A percentile compares a stretch with the other conserved stretches of the same genome.
Evolutionary conservation across 1,140 invertebrate species (phyloP).

Genomic region (Drosophila azteca): DNA sequence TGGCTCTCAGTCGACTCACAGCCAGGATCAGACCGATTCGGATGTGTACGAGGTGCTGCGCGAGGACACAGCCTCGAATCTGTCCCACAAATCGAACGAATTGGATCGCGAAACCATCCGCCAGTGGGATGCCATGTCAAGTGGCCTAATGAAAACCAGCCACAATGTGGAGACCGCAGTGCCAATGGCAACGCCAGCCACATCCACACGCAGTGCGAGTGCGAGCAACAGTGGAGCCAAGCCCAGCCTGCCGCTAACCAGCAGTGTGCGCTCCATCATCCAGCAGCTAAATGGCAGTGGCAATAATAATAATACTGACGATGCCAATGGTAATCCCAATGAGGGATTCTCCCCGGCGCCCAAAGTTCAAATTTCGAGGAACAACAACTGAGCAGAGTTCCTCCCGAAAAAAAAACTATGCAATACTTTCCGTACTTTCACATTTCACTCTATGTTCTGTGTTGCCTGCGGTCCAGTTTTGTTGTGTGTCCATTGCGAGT

Average conservation of each 20-base stretch:
- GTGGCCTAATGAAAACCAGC: conserved; percentile 86
- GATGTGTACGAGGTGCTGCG: conserved; percentile 82
- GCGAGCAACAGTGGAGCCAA: conserved; percentile 22
- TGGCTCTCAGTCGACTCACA: conserved; percentile 14
- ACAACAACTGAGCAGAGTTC: conserved; percentile 24
- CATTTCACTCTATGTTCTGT: conserved; percentile 26
- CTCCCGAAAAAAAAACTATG: conserved; percentile 24
- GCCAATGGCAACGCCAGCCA: conserved; percentile 2
- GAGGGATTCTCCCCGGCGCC: not conserved
- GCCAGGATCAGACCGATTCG: conserved; percentile 41
- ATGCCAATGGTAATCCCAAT: conserved; percentile 42
- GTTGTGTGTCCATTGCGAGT: conserved; percentile 36
- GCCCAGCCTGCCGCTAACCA: conserved; percentile 59
- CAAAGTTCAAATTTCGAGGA: conserved; percentile 33
- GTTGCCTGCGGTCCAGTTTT: conserved; percentile 28
- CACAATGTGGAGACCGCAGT: conserved; percentile 17
- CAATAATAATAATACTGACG: conserved; percentile 44
- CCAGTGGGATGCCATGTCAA: conserved; percentile 94
- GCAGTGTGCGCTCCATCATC: conserved; percentile 76
- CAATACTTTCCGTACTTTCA: conserved; percentile 11
- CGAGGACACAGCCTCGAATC: conserved; percentile 72
- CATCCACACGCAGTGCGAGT: not conserved
- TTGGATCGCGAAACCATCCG: conserved; percentile 93
- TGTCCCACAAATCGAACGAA: conserved; percentile 86
- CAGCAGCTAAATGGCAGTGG: conserved; percentile 63